Conservation (phyloP, 2,888 invertebrate species). For the Clistopyga incitator region DNA sequence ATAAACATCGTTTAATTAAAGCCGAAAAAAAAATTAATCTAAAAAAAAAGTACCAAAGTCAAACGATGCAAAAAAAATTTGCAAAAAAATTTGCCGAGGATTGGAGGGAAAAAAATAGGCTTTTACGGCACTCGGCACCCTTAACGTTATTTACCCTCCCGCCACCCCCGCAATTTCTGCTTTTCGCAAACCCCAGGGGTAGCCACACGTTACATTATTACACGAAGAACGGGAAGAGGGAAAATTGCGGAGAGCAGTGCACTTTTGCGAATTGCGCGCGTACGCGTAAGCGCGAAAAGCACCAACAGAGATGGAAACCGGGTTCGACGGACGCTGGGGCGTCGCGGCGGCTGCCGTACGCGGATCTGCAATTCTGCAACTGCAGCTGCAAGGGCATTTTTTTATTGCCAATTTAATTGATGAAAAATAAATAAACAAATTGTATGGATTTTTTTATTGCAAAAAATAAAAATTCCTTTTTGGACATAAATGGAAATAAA, state of each 20-base stretch:
- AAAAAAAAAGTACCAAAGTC: background rate
- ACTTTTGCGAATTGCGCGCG: background rate
- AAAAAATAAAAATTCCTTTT: no score
- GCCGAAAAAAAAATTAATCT: no score
- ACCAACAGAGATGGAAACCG: background rate
- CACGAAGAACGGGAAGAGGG: background rate
- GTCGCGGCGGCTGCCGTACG: slow-evolving; percentile 7
- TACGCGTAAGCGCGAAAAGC: slow-evolving; percentile 1
- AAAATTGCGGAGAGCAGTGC: slow-evolving; percentile 2
- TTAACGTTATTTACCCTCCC: background rate
- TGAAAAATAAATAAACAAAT: no score
- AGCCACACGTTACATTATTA: slow-evolving; percentile 7
- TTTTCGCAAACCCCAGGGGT: background rate
- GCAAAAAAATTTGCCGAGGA: background rate
- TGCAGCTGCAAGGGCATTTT: background rate
- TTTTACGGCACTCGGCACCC: background rate
- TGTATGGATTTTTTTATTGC: no score
- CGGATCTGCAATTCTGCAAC: background rate
- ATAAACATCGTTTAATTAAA: no score
- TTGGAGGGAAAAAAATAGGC: background rate
- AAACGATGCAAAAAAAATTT: background rate
- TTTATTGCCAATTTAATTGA: no score
- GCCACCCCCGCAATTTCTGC: background rate
- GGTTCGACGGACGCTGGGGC: slow-evolving; percentile 22
- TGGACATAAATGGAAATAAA: no score